Conservation (phyloP, 2,888 invertebrate species). For the Girardia tigrina region DNA sequence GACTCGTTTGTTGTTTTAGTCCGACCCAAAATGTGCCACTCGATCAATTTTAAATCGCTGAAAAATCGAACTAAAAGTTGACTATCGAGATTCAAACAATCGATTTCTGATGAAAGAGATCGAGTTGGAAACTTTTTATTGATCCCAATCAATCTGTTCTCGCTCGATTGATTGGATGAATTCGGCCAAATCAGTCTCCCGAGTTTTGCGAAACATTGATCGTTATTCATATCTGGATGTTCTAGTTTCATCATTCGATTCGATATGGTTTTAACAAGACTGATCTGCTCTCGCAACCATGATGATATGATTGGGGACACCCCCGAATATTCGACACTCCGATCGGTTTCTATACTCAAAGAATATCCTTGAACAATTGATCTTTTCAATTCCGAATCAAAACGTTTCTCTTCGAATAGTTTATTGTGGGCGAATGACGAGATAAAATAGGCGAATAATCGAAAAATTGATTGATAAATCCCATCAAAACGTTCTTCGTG, state of each 20-base stretch:
- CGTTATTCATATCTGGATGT: neutral
- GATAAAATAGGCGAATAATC: neutral
- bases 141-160: neutral
- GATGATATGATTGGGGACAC: neutral
- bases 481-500: neutral
- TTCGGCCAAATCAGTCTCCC: neutral
- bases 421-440: neutral
- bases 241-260: too few species aligned
- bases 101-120: neutral
- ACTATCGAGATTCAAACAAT: neutral
- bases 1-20: neutral
- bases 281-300: neutral
- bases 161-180: neutral
- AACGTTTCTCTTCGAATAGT: neutral
- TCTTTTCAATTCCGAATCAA: too few species aligned
- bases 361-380: neutral
- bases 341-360: too few species aligned
- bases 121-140: too few species aligned
- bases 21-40: neutral
- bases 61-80: neutral
- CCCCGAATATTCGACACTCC: too few species aligned
- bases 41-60: neutral
- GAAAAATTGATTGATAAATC: neutral
- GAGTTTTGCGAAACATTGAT: neutral
- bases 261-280: neutral